These are phyloP conservation scores for Drosophila bifasciata DNA, from an alignment of 1,140 invertebrate species.

Conservation along the genomic window DNA sequence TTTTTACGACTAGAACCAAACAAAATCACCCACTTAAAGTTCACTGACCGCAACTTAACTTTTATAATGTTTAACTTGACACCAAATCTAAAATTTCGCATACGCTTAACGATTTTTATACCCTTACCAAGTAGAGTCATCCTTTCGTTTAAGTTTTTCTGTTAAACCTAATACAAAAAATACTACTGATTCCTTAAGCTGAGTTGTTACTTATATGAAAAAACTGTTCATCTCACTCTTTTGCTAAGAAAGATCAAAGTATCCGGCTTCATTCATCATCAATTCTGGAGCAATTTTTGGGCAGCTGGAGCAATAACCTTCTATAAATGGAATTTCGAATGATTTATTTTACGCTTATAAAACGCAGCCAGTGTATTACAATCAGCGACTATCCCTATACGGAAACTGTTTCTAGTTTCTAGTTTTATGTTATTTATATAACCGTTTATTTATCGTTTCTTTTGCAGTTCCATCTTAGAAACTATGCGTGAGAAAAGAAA, in stretches of 20 bases:
- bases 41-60: constrained; percentile 25
- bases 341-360: not conserved
- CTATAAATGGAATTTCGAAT: too few species aligned
- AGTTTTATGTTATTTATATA: constrained; percentile 15
- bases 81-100: constrained; percentile 11
- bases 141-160: not conserved
- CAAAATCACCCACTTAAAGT: constrained; percentile 11
- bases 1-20: constrained; percentile 1
- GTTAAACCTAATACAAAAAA: not conserved
- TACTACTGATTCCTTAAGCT: too few species aligned
- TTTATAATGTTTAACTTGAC: not conserved
- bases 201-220: too few species aligned
- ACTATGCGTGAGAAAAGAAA: constrained; percentile 49
- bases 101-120: not conserved
- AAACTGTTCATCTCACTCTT: too few species aligned
- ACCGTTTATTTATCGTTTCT: constrained; percentile 47
- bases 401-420: not conserved
- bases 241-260: too few species aligned
- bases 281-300: too few species aligned
- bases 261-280: too few species aligned
- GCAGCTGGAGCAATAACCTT: too few species aligned
- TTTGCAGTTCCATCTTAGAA: constrained; percentile 41
- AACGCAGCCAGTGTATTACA: not conserved
- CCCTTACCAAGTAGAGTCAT: not conserved
- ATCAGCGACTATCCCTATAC: not conserved